A percentile compares a stretch with the other conserved stretches of the same genome.
Evolutionary conservation across 2,113 vertebrate species (phyloP).

Genomic region (Zingel zingel): DNA sequence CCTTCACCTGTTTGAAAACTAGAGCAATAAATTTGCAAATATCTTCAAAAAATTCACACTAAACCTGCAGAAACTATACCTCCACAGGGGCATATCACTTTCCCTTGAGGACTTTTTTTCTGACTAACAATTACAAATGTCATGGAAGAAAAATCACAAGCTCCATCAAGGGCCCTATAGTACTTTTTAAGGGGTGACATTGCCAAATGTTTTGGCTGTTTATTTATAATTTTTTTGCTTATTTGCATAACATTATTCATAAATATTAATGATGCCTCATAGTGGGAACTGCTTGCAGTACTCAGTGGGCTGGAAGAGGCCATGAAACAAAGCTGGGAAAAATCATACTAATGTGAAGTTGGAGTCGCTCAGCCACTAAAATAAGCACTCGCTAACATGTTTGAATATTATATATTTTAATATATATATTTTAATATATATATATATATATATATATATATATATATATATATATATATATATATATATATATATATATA

Average conservation of each 20-base stretch:
- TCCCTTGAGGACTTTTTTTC: constrained; percentile 61
- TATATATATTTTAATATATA: not conserved
- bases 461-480: not conserved
- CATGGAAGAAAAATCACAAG: constrained; percentile 71
- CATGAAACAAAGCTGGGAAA: constrained; percentile 45
- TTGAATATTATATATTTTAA: not conserved
- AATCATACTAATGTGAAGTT: constrained; percentile 50
- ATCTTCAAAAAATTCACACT: constrained; percentile 62
- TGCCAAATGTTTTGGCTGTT: constrained; percentile 72
- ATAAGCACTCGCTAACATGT: constrained; percentile 4
- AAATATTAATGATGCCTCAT: constrained; percentile 72
- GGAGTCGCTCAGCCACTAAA: constrained; percentile 47
- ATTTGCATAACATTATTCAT: constrained; percentile 66
- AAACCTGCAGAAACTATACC: constrained; percentile 62
- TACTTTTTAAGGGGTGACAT: constrained; percentile 69
- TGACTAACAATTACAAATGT: constrained; percentile 76
- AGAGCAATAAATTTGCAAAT: constrained; percentile 82
- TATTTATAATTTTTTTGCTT: constrained; percentile 69
- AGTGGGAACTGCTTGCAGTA: constrained; percentile 57
- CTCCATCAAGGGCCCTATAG: constrained; percentile 53
- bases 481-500: too few relatives aligned
- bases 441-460: not conserved
- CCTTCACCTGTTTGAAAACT: constrained; percentile 80
- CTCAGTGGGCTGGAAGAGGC: constrained; percentile 60
- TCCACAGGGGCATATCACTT: constrained; percentile 56